These are phyloP conservation scores for Aphrophora alni DNA, from an alignment of 2,888 invertebrate genomes.

Conservation along the genomic window DNA sequence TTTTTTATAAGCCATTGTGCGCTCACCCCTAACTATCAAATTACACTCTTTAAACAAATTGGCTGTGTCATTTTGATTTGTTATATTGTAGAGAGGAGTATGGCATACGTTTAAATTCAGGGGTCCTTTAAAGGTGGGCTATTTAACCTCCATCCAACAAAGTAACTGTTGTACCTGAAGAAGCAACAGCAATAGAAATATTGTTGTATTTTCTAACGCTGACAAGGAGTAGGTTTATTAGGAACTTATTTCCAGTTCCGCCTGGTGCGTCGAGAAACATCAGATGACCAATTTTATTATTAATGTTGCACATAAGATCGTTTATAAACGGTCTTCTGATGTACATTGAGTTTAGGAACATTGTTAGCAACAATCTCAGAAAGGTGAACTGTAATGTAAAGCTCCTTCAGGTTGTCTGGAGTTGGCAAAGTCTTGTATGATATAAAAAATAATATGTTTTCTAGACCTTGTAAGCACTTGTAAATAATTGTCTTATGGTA, in stretches of 20 bases:
- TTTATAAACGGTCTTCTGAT: neutral
- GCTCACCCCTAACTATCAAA: neutral
- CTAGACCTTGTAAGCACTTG: no score
- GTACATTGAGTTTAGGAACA: neutral
- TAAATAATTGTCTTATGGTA: no score
- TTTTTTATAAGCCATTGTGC: conserved; percentile 9
- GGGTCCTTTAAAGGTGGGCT: neutral
- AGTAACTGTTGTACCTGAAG: neutral
- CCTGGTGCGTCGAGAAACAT: neutral
- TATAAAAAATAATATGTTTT: no score
- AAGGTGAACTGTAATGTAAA: neutral
- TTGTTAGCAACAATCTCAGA: neutral
- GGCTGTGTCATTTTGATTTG: neutral
- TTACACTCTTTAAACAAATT: conserved; percentile 26
- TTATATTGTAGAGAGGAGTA: neutral
- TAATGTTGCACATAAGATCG: neutral
- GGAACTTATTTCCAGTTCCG: neutral
- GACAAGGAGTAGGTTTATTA: neutral
- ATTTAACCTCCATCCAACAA: neutral
- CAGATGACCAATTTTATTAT: neutral
- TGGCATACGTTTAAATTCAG: neutral
- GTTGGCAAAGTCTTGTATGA: no score
- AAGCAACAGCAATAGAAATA: neutral
- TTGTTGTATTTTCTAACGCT: neutral
- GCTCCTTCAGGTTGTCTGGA: neutral